Conservation (phyloP, 2,888 invertebrate species). For the Furcula furcula region DNA sequence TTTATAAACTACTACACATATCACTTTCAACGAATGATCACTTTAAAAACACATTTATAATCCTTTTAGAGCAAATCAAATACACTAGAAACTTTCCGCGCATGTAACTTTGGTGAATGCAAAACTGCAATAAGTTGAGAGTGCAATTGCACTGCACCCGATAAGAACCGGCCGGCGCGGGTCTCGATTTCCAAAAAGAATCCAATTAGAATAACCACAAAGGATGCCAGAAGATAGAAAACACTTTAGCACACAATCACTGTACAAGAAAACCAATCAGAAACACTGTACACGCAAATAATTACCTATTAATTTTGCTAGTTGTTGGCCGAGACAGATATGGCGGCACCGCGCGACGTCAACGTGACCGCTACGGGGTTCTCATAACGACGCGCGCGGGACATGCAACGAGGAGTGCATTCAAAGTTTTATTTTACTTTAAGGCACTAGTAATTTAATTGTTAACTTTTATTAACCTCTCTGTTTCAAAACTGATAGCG, state of each 20-base stretch:
- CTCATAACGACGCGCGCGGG: conserved; percentile 91
- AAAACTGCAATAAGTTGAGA: conserved; percentile 82
- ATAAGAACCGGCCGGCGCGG: conserved; percentile 82
- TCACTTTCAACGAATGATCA: conserved; percentile 67
- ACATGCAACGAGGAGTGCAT: conserved; percentile 84
- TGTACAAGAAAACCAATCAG: conserved; percentile 52
- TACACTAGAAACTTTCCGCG: conserved; percentile 76
- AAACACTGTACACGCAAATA: conserved; percentile 77
- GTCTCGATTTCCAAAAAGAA: conserved; percentile 73
- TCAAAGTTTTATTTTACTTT: conserved; percentile 78
- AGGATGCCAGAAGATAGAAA: conserved; percentile 49
- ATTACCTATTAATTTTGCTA: conserved; percentile 84
- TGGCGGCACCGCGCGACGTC: conserved; percentile 86
- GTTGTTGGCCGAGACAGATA: conserved; percentile 84
- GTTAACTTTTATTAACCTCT: conserved; percentile 61
- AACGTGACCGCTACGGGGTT: conserved; percentile 88
- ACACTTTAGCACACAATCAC: conserved; percentile 70
- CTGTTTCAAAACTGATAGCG: conserved; percentile 63
- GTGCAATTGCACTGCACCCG: conserved; percentile 82
- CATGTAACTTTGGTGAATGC: conserved; percentile 75
- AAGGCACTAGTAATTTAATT: conserved; percentile 68
- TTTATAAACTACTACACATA: conserved; percentile 64
- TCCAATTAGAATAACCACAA: conserved; percentile 67
- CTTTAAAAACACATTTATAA: conserved; percentile 64
- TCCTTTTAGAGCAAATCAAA: conserved; percentile 52